Evolutionary conservation across 1,140 invertebrate species (phyloP), one percentile per base, ranked within the genome.

Genomic region (Drosophila pallidifrons): DNA sequence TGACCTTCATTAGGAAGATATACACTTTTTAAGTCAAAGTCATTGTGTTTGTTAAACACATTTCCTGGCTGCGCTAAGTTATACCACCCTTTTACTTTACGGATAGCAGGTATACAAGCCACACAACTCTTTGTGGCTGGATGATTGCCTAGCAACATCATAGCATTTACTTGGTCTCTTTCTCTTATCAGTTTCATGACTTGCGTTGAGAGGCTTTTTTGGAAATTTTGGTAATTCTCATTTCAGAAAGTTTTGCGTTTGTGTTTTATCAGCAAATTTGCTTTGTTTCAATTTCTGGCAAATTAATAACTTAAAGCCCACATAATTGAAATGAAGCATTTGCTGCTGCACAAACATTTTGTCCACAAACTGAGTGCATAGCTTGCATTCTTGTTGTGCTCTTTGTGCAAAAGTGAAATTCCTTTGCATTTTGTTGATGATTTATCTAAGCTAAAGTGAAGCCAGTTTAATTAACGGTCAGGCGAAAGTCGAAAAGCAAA

Each of bases 61-160:
- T 25, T 25, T 25, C 20, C 3, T 25, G 0, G 3, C 20, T 0
- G 3, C 20, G 0, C 20, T 0, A 25, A 25, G 20, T 30, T 45
- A 25, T 47, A 10, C 28, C 15, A 1, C 5, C 11, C 6, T 45
- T 61, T 54, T 28, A 11, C 10, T 3, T 3, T 10, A 38, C 2
- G 7, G 10, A 2, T 10, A 38, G 2, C 35, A 43, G n/a, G 11
- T 13, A 41, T 10, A 41, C n/a, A 41, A 41, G 10, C 38, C 38
- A 41, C 38, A 41, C 38, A 55, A 55, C 52, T 55, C 57, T 60
- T 52, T 59, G 55, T 38, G 54, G 32, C 25, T 49, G 10, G 25
- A 20, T 60, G 32, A 35, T 11, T 52, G 15, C 30, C 30, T 38
- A n/a, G 41, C 41, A 43, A 43, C 41, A 43, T 11, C 41, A 43